Conservation (phyloP, 2,797 vertebrate genomes). For the Falco rusticolus region DNA sequence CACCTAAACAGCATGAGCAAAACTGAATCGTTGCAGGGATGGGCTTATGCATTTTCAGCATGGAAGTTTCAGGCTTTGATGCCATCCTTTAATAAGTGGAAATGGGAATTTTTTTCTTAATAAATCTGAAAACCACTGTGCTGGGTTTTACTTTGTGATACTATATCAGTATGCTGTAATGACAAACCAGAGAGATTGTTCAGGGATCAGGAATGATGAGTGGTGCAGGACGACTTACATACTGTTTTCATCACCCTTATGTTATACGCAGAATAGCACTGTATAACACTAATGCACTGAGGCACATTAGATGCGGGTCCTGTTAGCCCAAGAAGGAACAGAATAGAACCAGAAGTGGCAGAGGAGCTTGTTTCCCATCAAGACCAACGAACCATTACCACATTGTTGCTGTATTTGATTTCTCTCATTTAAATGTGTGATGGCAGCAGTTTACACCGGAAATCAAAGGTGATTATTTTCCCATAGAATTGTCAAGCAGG, state of each 20-base stretch:
- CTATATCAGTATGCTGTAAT: not conserved
- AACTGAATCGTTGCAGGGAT: not conserved
- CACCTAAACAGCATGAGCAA: fast-evolving
- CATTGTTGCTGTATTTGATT: constrained; percentile 19
- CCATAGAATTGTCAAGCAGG: not conserved
- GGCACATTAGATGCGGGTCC: fast-evolving
- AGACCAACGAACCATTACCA: not conserved
- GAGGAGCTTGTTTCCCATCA: constrained; percentile 8
- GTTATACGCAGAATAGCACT: not conserved
- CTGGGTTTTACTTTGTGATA: not conserved
- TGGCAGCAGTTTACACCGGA: constrained; percentile 20
- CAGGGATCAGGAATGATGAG: not conserved
- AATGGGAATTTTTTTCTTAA: not conserved
- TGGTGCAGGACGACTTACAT: not conserved
- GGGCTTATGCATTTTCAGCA: not conserved
- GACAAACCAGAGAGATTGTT: not conserved
- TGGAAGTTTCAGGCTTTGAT: not conserved
- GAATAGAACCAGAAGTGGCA: not conserved
- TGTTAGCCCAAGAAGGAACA: not conserved
- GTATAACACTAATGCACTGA: not conserved
- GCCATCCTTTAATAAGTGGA: not conserved
- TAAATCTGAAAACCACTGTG: not conserved
- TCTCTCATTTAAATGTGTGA: constrained; percentile 17
- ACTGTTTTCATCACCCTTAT: not conserved
- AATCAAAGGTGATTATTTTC: constrained; percentile 19